phyloP scores from a whole-genome alignment of 2,113 vertebrate species.

The Nothobranchius furzeri region DNA sequence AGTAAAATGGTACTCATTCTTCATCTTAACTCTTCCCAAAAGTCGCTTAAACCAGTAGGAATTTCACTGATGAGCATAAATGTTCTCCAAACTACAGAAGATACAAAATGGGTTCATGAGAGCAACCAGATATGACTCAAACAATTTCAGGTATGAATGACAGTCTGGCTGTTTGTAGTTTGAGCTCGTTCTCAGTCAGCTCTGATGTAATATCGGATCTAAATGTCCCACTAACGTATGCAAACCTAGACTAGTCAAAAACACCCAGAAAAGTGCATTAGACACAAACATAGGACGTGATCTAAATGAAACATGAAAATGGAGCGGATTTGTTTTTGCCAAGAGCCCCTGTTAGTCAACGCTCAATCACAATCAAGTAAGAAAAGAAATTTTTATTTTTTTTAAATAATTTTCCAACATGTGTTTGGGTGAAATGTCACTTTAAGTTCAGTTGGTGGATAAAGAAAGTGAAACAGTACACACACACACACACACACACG shows the following conservation, averaged over 20 bases:
- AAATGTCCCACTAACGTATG: constrained; percentile 50
- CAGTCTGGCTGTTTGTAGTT: constrained; percentile 29
- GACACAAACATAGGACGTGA: constrained; percentile 16
- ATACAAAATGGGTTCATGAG: constrained; percentile 26
- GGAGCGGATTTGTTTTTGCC: constrained; percentile 15
- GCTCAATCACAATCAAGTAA: not conserved
- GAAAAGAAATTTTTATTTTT: not conserved
- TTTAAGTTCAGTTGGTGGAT: not conserved
- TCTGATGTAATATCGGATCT: constrained; percentile 57
- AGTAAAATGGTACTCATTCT: constrained; percentile 32
- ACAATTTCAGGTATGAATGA: constrained; percentile 63
- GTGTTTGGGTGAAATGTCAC: not conserved
- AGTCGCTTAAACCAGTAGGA: not conserved
- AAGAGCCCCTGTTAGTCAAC: not conserved
- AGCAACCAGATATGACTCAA: constrained; percentile 41
- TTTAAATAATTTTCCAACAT: not conserved
- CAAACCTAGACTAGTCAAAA: constrained; percentile 38
- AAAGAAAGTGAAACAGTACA: constrained; percentile 24
- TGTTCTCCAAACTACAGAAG: constrained; percentile 11
- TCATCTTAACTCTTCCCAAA: constrained; percentile 38
- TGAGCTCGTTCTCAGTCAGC: constrained; percentile 39
- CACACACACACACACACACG: not conserved
- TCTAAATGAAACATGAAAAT: constrained; percentile 38
- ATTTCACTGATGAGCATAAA: constrained; percentile 56
- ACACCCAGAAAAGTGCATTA: constrained; percentile 16